These are phyloP conservation scores for Diachrysia chrysitis DNA, from an alignment of 2,888 invertebrate species.

Conservation along the genomic window DNA sequence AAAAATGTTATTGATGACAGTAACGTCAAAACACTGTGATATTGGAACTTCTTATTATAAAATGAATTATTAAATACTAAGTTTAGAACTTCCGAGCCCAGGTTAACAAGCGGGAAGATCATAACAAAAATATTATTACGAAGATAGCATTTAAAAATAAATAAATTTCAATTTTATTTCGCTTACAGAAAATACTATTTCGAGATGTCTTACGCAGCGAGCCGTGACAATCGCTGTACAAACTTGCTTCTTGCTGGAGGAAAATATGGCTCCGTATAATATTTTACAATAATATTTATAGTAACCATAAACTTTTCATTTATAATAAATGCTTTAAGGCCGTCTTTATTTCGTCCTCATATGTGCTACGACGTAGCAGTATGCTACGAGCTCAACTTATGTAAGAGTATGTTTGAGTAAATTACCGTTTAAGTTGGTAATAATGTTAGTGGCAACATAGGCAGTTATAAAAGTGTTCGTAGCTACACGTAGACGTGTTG, in stretches of 20 bases:
- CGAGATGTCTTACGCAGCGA: slow-evolving; percentile 63
- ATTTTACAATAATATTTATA: slow-evolving; percentile 63
- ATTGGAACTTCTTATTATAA: neutral
- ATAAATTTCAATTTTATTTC: slow-evolving; percentile 45
- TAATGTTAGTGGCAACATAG: slow-evolving; percentile 7
- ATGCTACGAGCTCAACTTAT: slow-evolving; percentile 45
- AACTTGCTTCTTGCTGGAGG: slow-evolving; percentile 59
- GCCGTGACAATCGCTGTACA: slow-evolving; percentile 63
- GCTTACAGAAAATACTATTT: slow-evolving; percentile 62
- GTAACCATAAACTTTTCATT: slow-evolving; percentile 55
- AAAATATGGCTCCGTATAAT: slow-evolving; percentile 60
- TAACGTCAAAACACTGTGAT: no score
- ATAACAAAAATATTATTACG: slow-evolving; percentile 22
- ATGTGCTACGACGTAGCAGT: slow-evolving; percentile 58
- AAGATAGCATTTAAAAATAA: slow-evolving; percentile 48
- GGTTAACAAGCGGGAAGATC: slow-evolving; percentile 7
- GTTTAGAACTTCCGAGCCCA: slow-evolving; percentile 7
- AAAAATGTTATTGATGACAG: no score
- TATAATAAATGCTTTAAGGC: slow-evolving; percentile 39
- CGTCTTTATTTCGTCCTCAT: slow-evolving; percentile 37
- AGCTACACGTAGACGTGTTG: slow-evolving; percentile 63
- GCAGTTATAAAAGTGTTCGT: slow-evolving; percentile 41
- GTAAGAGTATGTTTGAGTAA: slow-evolving; percentile 36
- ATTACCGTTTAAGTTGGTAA: slow-evolving; percentile 23
- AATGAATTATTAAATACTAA: no score